Conservation (phyloP, 2,113 vertebrate genomes). For the rat (Rattus norvegicus) region GRCr8 NC_086023.1:64591501-64592000, state of each 20-base stretch:
- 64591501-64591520: neutral
- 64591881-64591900: neutral
- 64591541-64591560: neutral
- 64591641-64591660: neutral
- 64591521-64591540: neutral
- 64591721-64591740: neutral
- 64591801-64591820: neutral
- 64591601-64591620: neutral
- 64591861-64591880: neutral
- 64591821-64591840: conserved; percentile 9
- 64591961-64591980: neutral
- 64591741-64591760: conserved; percentile 7
- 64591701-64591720: neutral
- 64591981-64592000: no score
- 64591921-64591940: neutral
- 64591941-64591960: neutral
- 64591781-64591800: neutral
- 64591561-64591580: neutral
- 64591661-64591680: neutral
- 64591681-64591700: neutral
- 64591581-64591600: neutral
- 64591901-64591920: neutral
- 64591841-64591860: neutral
- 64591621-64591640: neutral
- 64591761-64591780: neutral